phyloP scores from a whole-genome alignment of 1,140 invertebrate species.

The Heliothis virescens region DNA sequence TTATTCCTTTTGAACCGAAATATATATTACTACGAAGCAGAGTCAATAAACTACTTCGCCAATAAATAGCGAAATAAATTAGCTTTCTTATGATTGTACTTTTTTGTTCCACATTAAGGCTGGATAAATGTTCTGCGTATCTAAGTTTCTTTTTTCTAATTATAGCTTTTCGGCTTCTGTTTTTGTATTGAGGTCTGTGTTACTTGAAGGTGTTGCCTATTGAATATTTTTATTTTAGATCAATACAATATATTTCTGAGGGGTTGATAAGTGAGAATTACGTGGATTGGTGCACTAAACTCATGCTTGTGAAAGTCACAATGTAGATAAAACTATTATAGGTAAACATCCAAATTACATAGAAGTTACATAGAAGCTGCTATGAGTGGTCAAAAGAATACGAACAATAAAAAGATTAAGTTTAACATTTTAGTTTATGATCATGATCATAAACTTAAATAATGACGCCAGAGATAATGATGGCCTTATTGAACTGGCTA shows the following conservation, averaged over 20 bases:
- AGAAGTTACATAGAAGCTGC: too few relatives aligned
- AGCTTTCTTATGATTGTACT: slow-evolving; percentile 12
- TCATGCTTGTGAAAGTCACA: too few relatives aligned
- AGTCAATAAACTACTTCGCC: slow-evolving; percentile 23
- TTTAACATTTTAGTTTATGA: too few relatives aligned
- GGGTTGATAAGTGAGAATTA: too few relatives aligned
- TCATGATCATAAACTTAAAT: too few relatives aligned
- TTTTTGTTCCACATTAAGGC: slow-evolving; percentile 9
- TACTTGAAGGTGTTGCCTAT: not conserved
- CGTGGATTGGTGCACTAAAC: too few relatives aligned
- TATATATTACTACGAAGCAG: not conserved
- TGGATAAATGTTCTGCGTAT: slow-evolving; percentile 7
- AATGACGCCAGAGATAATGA: too few relatives aligned
- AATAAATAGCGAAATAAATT: slow-evolving; percentile 38
- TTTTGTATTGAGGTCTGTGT: slow-evolving; percentile 8
- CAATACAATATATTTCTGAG: not conserved
- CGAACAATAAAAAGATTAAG: too few relatives aligned
- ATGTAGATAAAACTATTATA: too few relatives aligned
- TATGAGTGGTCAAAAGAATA: too few relatives aligned
- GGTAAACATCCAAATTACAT: too few relatives aligned
- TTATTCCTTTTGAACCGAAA: slow-evolving; percentile 29
- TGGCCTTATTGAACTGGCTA: too few relatives aligned
- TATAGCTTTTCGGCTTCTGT: slow-evolving; percentile 24
- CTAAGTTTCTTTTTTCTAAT: slow-evolving; percentile 9
- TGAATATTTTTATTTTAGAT: not conserved